These are phyloP conservation scores for Epicauta chinensis DNA, from an alignment of 1,140 invertebrate genomes.

Conservation along the genomic window DNA sequence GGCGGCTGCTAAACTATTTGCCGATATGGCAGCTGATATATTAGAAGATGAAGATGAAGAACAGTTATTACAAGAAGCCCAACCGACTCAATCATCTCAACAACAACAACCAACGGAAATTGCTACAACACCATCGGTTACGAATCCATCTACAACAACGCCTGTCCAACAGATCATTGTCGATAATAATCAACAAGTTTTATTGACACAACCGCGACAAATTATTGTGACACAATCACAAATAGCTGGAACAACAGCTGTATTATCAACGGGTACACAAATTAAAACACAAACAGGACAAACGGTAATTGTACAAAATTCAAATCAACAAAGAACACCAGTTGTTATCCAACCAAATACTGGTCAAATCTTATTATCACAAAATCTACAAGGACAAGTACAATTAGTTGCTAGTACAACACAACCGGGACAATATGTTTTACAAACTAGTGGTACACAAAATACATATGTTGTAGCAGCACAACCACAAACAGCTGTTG, in stretches of 20 bases:
- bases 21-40: slow-evolving; percentile 61
- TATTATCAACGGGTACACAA: slow-evolving; percentile 23
- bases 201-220: slow-evolving; percentile 35
- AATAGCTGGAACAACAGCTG: slow-evolving; percentile 25
- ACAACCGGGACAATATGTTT: slow-evolving; percentile 45
- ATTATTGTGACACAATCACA: slow-evolving; percentile 41
- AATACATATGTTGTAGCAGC: slow-evolving; percentile 60
- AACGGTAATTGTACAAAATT: slow-evolving; percentile 46
- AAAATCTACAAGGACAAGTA: slow-evolving; percentile 37
- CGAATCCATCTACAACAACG: slow-evolving; percentile 1
- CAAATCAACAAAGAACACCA: slow-evolving; percentile 37
- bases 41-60: slow-evolving; percentile 63
- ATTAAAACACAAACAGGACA: slow-evolving; percentile 34
- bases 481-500: slow-evolving; percentile 53
- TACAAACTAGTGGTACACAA: slow-evolving; percentile 47
- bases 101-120: slow-evolving; percentile 7
- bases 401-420: slow-evolving; percentile 37
- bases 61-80: slow-evolving; percentile 41
- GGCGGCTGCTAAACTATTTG: slow-evolving; percentile 64
- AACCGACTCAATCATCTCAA: slow-evolving; percentile 20
- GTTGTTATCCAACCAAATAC: slow-evolving; percentile 43
- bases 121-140: slow-evolving; percentile 16
- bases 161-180: slow-evolving; percentile 34
- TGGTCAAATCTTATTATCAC: slow-evolving; percentile 34
- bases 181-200: slow-evolving; percentile 35